These are phyloP conservation scores for Eupithecia abbreviata DNA, from an alignment of 2,888 invertebrate genomes.

Conservation along the genomic window DNA sequence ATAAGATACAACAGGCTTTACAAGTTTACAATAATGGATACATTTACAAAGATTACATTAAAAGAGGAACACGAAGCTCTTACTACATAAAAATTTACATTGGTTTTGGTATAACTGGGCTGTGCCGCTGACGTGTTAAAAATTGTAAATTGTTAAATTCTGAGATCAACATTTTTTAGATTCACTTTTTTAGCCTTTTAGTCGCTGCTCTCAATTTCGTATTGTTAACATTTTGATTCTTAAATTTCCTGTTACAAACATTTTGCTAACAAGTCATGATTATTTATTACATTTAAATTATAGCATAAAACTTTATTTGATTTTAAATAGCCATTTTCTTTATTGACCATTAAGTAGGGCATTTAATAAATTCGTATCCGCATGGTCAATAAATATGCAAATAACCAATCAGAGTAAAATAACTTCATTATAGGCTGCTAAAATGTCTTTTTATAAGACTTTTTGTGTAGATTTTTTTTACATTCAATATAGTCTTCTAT, in stretches of 20 bases:
- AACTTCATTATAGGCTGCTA: neutral
- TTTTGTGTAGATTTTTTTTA: neutral
- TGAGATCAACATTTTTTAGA: constrained; percentile 76
- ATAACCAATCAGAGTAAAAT: neutral
- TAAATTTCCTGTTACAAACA: neutral
- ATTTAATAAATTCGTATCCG: constrained; percentile 3
- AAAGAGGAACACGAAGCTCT: constrained; percentile 77
- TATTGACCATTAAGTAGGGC: neutral
- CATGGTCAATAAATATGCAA: neutral
- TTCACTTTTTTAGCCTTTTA: constrained; percentile 54
- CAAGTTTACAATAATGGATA: constrained; percentile 41
- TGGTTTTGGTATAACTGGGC: constrained; percentile 77
- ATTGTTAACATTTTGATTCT: neutral
- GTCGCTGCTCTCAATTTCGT: neutral
- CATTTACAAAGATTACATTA: constrained; percentile 63
- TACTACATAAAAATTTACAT: constrained; percentile 67
- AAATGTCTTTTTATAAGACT: neutral
- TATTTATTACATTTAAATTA: neutral
- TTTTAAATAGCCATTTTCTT: neutral
- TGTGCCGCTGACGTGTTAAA: constrained; percentile 57
- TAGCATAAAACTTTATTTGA: neutral
- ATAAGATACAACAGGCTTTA: constrained; percentile 30
- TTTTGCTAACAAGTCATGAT: neutral
- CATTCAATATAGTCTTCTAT: neutral
- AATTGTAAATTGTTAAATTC: constrained; percentile 53